Conservation (phyloP, 2,888 invertebrate genomes). For the Synergus itoensis region DNA sequence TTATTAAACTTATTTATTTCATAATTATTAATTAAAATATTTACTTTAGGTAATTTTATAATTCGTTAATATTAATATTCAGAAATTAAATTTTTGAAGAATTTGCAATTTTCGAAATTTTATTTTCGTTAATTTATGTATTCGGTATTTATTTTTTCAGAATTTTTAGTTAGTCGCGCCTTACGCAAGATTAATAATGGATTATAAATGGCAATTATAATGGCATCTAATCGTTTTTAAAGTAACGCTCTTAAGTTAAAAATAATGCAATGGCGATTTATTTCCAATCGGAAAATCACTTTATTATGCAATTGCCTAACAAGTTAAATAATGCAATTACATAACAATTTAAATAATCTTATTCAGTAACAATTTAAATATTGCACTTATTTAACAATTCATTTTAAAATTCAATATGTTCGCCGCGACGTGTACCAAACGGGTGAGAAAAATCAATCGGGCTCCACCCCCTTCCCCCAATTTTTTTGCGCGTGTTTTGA, state of each 20-base stretch:
- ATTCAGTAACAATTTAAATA: constrained; percentile 38
- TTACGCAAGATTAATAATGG: constrained; percentile 22
- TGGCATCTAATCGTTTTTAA: constrained; percentile 3
- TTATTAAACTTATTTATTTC: too few species aligned
- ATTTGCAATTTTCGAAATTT: too few species aligned
- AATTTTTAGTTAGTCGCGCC: too few species aligned
- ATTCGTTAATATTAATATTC: too few species aligned
- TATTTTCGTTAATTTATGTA: too few species aligned
- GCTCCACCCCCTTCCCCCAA: not conserved
- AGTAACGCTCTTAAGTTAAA: constrained; percentile 10
- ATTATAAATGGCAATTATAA: not conserved
- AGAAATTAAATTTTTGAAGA: too few species aligned
- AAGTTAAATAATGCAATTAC: constrained; percentile 41
- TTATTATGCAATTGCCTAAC: constrained; percentile 42
- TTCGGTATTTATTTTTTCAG: too few species aligned
- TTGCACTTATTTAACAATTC: constrained; percentile 41
- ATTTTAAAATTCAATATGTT: constrained; percentile 31
- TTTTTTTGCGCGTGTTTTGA: constrained; percentile 38
- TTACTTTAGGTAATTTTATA: too few species aligned
- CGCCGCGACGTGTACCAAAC: constrained; percentile 18
- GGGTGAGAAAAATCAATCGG: constrained; percentile 19
- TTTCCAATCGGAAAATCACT: constrained; percentile 37
- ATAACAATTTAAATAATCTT: constrained; percentile 41
- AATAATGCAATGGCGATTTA: constrained; percentile 35
- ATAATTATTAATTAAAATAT: too few species aligned